These are phyloP conservation scores for Schmidtea mediterranea DNA, from an alignment of 1,140 invertebrate species.

Conservation along the genomic window DNA sequence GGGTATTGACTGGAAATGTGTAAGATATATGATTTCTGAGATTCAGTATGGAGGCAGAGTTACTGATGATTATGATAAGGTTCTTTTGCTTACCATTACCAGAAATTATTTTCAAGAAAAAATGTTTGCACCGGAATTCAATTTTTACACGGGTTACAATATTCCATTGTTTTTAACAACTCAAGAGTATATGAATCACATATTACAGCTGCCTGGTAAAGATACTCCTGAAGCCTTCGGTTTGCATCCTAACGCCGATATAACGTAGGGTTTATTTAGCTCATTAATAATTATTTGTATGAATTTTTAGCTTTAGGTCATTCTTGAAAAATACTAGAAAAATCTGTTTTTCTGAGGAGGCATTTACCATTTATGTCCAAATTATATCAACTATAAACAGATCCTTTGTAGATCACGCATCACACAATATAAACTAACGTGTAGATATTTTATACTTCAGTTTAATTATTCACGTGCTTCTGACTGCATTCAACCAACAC, in stretches of 20 bases:
- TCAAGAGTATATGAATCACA: constrained; percentile 16
- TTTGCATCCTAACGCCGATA: constrained; percentile 72
- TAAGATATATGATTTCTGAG: constrained; percentile 45
- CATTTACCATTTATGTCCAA: too few species aligned
- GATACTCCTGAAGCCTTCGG: constrained; percentile 84
- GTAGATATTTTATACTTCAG: too few species aligned
- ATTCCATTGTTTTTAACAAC: constrained; percentile 23
- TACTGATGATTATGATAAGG: constrained; percentile 77
- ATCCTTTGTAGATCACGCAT: too few species aligned
- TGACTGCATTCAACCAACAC: too few species aligned
- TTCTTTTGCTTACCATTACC: constrained; percentile 53
- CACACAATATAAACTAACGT: too few species aligned
- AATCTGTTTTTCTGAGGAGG: too few species aligned
- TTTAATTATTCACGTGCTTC: too few species aligned
- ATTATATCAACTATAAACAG: too few species aligned
- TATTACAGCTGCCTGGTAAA: constrained; percentile 44
- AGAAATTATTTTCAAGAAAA: constrained; percentile 23
- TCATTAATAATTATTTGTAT: too few species aligned
- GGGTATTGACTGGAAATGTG: constrained; percentile 24
- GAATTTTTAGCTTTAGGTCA: too few species aligned
- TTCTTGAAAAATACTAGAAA: too few species aligned
- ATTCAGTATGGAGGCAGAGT: constrained; percentile 83
- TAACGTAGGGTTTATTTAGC: constrained; percentile 51
- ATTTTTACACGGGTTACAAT: constrained; percentile 41
- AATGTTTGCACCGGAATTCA: constrained; percentile 32